Evolutionary conservation across 2,888 invertebrate genomes (phyloP), one percentile per base, ranked within the genome.

Genomic region (Tupiocoris notatus): DNA sequence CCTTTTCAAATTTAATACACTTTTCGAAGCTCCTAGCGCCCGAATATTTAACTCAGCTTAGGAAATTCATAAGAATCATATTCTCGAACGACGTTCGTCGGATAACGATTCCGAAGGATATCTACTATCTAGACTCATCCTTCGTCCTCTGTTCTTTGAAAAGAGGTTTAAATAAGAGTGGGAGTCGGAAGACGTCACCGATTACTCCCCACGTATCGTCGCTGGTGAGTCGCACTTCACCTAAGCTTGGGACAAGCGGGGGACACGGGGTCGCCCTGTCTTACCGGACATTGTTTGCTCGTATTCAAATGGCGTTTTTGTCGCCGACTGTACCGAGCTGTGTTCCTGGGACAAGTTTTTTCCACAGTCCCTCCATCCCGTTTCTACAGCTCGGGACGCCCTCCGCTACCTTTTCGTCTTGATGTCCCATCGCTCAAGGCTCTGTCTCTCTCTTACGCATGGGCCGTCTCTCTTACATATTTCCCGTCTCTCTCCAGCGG

Each of bases 301-400:
- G 64, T 74, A 74, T 74, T 74, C 74, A 74, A 74, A 74, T 74
- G 74, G 63, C 63, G 64, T 64, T 74, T 74, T 74, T 74, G 74
- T 74, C 74, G 64, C 22, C 25, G 74, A 74, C 74, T 74, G 74
- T 74, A 74, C 74, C 23, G 63, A 62, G 62, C 21, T 21, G 62
- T 21, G 62, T 21, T 63, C 56, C 74, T 74, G 64, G n/a, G 74
- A 74, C 74, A 74, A 74, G 74, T 74, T 74, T 74, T 74, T 74
- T 74, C 24, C 24, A 16, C 59, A 2, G 17, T 23, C 59, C 17
- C 24, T 59, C n/a, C n/a, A n/a, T 59, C 70, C 59, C 59, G n/a
- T n/a, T n/a, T n/a, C n/a, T n/a, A n/a, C n/a, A 39, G 39, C 59
- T n/a, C 9, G n/a, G 20, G 65, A 65, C 25, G 65, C 24, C 59